A percentile compares a stretch with the other conserved stretches of the same genome.
Evolutionary conservation across 2,888 invertebrate species (phyloP).

Genomic region (Belgica antarctica): DNA sequence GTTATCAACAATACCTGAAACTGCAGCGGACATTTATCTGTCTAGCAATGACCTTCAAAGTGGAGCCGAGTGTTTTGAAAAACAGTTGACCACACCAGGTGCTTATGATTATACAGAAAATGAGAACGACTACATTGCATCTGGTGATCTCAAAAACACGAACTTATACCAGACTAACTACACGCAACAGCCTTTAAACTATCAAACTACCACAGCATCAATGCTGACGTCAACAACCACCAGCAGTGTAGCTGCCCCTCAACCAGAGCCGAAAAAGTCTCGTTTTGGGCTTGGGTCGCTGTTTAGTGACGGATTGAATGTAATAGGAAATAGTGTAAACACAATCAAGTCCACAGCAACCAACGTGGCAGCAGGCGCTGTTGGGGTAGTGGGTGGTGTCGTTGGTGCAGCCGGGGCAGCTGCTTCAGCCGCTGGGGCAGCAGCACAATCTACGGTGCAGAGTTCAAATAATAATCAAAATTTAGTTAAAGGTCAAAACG

Average conservation of each 20-base stretch:
- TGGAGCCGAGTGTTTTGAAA: neutral
- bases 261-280: constrained; percentile 35
- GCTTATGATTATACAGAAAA: constrained; percentile 48
- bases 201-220: neutral
- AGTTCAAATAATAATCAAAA: constrained; percentile 16
- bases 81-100: constrained; percentile 24
- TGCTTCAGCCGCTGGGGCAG: neutral
- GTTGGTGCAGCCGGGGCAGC: constrained; percentile 25
- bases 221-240: constrained; percentile 4
- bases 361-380: constrained; percentile 31
- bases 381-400: constrained; percentile 17
- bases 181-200: neutral
- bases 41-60: neutral
- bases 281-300: constrained; percentile 31
- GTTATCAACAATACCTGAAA: constrained; percentile 36
- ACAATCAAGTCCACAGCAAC: constrained; percentile 33
- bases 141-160: constrained; percentile 47
- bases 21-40: constrained; percentile 25
- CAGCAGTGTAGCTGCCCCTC: neutral
- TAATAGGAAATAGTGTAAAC: constrained; percentile 33
- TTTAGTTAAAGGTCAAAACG: neutral
- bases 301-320: constrained; percentile 22
- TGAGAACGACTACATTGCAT: constrained; percentile 49
- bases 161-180: constrained; percentile 2
- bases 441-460: neutral